Conservation (phyloP, 1,140 invertebrate species). For the Brachionus rubens region DNA sequence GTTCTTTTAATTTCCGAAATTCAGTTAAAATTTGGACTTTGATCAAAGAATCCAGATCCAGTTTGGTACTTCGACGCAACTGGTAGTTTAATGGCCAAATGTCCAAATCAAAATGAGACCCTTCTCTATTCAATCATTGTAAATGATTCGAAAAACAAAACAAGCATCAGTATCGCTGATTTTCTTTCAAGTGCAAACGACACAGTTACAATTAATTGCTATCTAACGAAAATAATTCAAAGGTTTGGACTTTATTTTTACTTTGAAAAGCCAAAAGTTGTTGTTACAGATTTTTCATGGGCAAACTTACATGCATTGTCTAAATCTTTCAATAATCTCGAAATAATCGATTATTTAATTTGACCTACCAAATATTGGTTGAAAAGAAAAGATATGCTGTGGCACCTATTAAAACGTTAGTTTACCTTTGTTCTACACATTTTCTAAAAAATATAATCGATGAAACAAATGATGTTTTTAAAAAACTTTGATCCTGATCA, state of each 20-base stretch:
- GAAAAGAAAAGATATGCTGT: not conserved
- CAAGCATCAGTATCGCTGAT: not conserved
- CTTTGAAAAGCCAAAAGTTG: not conserved
- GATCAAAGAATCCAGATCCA: not conserved
- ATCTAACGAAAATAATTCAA: not conserved
- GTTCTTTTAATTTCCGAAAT: constrained; percentile 11
- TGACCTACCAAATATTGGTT: not conserved
- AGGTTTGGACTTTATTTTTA: not conserved
- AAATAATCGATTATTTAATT: constrained; percentile 32
- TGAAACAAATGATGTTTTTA: not conserved
- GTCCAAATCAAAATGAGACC: not conserved
- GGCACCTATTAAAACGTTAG: not conserved
- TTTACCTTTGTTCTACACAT: constrained; percentile 8
- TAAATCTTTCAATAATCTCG: not conserved
- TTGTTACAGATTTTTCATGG: no score
- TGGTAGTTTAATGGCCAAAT: not conserved
- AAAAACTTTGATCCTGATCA: no score
- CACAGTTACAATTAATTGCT: not conserved
- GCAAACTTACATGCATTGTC: constrained; percentile 26
- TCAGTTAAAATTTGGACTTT: not conserved
- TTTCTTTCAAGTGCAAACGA: constrained; percentile 9
- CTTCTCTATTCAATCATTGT: constrained; percentile 9
- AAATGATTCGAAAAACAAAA: not conserved
- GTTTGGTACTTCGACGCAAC: constrained; percentile 25
- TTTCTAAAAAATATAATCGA: constrained; percentile 11